phyloP scores from a whole-genome alignment of 2,113 vertebrate genomes.

The Xiphophorus hellerii region DNA sequence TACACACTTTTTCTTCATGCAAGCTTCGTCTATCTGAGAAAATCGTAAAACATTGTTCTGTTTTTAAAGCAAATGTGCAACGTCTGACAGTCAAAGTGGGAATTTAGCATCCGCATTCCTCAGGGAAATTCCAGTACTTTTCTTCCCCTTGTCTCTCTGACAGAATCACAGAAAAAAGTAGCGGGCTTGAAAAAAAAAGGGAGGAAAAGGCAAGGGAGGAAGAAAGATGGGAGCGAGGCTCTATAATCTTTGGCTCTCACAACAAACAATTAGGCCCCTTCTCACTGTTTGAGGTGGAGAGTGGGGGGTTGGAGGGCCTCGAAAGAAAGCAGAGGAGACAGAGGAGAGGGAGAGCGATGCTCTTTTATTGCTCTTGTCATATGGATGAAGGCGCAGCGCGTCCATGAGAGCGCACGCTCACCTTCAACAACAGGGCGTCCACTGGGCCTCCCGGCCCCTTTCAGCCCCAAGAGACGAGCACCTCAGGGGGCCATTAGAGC shows the following conservation, averaged over 20 bases:
- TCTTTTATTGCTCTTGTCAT: constrained; percentile 85
- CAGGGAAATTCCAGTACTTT: constrained; percentile 69
- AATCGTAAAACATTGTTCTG: constrained; percentile 10
- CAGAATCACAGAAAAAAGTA: constrained; percentile 60
- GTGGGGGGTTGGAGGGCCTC: constrained; percentile 11
- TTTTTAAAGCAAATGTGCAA: constrained; percentile 9
- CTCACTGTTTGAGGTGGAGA: constrained; percentile 75
- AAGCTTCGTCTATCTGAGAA: constrained; percentile 2
- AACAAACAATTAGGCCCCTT: constrained; percentile 86
- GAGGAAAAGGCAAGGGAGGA: constrained; percentile 61
- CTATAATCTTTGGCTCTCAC: constrained; percentile 84
- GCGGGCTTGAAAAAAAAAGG: constrained; percentile 22
- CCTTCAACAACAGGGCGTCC: constrained; percentile 87
- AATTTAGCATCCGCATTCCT: constrained; percentile 55
- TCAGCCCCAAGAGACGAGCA: constrained; percentile 84
- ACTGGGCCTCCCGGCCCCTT: constrained; percentile 81
- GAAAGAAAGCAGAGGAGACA: constrained; percentile 64
- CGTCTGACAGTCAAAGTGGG: constrained; percentile 37
- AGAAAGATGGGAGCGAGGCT: constrained; percentile 70
- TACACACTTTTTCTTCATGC: neutral
- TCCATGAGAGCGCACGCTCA: constrained; percentile 83
- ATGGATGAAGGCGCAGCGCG: constrained; percentile 78
- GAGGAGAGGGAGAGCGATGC: constrained; percentile 68
- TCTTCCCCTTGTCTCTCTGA: constrained; percentile 68
- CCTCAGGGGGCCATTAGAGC: constrained; percentile 89